These are phyloP conservation scores for Monopis laevigella DNA, from an alignment of 2,888 invertebrate species.

Conservation along the genomic window DNA sequence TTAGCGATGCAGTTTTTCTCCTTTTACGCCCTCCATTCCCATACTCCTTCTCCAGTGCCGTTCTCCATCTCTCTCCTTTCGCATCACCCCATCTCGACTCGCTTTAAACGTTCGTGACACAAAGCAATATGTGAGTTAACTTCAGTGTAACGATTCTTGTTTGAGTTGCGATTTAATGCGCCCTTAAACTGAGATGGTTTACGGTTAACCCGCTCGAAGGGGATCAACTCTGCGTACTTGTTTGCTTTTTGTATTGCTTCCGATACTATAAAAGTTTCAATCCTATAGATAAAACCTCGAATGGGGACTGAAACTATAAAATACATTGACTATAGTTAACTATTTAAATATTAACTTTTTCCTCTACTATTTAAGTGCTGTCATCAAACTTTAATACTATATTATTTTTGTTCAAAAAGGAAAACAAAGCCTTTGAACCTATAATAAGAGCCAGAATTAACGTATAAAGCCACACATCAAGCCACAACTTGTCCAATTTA, in stretches of 20 bases:
- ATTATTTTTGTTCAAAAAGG: too few relatives aligned
- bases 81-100: constrained; percentile 30
- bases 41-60: constrained; percentile 45
- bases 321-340: too few relatives aligned
- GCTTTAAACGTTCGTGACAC: constrained; percentile 63
- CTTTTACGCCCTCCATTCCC: constrained; percentile 61
- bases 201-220: constrained; percentile 61
- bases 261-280: constrained; percentile 53
- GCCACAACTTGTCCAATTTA: constrained; percentile 60
- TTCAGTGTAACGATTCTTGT: constrained; percentile 65
- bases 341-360: too few relatives aligned
- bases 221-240: constrained; percentile 56
- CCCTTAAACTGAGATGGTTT: constrained; percentile 67
- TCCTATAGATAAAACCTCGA: constrained; percentile 42
- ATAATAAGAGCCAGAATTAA: too few relatives aligned
- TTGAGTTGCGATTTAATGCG: constrained; percentile 68
- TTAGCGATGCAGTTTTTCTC: constrained; percentile 67
- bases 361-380: too few relatives aligned
- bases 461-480: constrained; percentile 48
- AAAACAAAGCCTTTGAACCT: too few relatives aligned
- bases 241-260: constrained; percentile 53
- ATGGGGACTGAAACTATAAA: too few relatives aligned
- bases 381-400: too few relatives aligned
- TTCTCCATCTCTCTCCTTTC: constrained; percentile 28
- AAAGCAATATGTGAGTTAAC: constrained; percentile 68